A percentile compares a stretch with the other conserved stretches of the same genome.
Evolutionary conservation across 2,888 invertebrate species (phyloP).

Genomic region (Chorisops tibialis): DNA sequence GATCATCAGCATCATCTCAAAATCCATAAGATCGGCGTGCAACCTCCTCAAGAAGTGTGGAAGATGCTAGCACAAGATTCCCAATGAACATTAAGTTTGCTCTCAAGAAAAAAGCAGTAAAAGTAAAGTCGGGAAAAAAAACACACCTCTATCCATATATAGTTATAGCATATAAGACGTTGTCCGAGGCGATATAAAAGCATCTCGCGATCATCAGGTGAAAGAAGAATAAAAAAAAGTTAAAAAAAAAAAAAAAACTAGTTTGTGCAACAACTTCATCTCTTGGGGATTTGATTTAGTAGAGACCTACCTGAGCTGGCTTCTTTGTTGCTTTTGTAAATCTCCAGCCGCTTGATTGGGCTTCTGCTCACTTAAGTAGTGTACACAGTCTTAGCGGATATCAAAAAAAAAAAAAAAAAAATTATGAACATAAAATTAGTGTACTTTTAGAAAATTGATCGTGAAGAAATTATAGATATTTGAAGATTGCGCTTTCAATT

Average conservation of each 20-base stretch:
- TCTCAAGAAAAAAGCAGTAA: too few relatives aligned
- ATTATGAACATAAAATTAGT: not conserved
- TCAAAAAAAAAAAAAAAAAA: not conserved
- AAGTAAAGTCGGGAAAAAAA: too few relatives aligned
- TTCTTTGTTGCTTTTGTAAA: slow-evolving; percentile 14
- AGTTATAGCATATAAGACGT: too few relatives aligned
- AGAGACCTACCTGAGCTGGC: not conserved
- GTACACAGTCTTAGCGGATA: not conserved
- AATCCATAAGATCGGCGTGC: too few relatives aligned
- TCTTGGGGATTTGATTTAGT: not conserved
- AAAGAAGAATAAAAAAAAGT: not conserved
- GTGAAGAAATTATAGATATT: slow-evolving; percentile 2
- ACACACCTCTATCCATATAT: too few relatives aligned
- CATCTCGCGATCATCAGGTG: too few relatives aligned
- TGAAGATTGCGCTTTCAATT: slow-evolving; percentile 13
- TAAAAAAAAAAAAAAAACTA: not conserved
- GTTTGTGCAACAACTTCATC: not conserved
- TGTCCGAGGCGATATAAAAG: too few relatives aligned
- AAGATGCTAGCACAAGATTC: too few relatives aligned
- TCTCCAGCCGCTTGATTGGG: slow-evolving; percentile 17
- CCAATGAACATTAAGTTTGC: too few relatives aligned
- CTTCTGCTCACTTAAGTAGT: slow-evolving; percentile 11
- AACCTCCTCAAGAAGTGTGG: too few relatives aligned
- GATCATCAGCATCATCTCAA: not conserved
- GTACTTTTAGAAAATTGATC: slow-evolving; percentile 7